Conservation (phyloP, 2,797 vertebrate species). For the Lagodon rhomboides region DNA sequence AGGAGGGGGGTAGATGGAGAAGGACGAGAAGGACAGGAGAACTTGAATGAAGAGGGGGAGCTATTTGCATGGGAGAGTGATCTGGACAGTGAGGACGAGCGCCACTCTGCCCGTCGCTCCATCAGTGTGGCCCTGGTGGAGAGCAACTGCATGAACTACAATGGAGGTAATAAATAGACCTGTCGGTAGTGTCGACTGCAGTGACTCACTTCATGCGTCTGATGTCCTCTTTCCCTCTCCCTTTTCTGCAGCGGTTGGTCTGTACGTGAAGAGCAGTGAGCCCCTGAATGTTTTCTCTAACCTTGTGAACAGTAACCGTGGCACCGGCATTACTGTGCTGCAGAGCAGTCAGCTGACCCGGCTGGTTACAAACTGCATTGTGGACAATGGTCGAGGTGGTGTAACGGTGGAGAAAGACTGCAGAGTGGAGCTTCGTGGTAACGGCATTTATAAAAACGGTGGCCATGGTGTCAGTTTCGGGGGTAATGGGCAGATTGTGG, state of each 20-base stretch:
- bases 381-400: slow-evolving; percentile 88
- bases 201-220: not conserved
- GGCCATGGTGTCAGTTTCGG: slow-evolving; percentile 89
- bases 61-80: slow-evolving; percentile 91
- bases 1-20: slow-evolving; percentile 80
- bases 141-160: slow-evolving; percentile 90
- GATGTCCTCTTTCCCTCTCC: not conserved
- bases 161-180: slow-evolving; percentile 70
- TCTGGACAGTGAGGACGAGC: slow-evolving; percentile 91
- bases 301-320: slow-evolving; percentile 87
- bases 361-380: slow-evolving; percentile 90
- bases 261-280: slow-evolving; percentile 93
- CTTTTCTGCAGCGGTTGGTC: slow-evolving; percentile 87
- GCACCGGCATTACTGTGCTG: slow-evolving; percentile 87
- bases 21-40: slow-evolving; percentile 85
- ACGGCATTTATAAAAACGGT: slow-evolving; percentile 92
- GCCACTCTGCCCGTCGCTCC: slow-evolving; percentile 82
- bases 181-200: not conserved
- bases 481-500: slow-evolving; percentile 88
- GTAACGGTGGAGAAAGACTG: slow-evolving; percentile 90
- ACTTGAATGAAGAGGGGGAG: slow-evolving; percentile 92
- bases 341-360: slow-evolving; percentile 92
- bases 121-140: slow-evolving; percentile 91
- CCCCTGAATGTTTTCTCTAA: slow-evolving; percentile 90
- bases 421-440: slow-evolving; percentile 91